These are phyloP conservation scores for Talpa occidentalis DNA, from an alignment of 2,113 vertebrate genomes.

Conservation along the genomic window DNA sequence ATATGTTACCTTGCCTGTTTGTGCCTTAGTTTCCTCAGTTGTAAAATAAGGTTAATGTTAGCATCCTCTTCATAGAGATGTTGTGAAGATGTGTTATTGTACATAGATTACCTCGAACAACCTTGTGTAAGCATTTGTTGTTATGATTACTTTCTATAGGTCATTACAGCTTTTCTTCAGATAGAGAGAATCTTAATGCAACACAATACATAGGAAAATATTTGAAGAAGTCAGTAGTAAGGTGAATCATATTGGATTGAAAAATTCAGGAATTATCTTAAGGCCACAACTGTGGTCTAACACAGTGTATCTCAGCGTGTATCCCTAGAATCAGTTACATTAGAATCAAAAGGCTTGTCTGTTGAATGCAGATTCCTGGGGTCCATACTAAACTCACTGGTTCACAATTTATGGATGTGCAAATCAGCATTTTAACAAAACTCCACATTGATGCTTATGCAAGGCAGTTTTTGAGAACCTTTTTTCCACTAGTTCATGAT, in stretches of 20 bases:
- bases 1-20: neutral
- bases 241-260: neutral
- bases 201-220: neutral
- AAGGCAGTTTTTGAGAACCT: neutral
- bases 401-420: neutral
- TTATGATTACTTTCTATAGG: neutral
- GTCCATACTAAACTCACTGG: too few relatives aligned
- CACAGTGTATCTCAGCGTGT: neutral
- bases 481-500: neutral
- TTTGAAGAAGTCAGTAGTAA: neutral
- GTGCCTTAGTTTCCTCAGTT: neutral
- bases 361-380: neutral
- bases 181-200: neutral
- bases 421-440: neutral
- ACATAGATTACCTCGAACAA: neutral
- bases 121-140: neutral
- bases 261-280: slow-evolving; percentile 9
- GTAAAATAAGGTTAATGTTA: neutral
- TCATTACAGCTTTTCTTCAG: neutral
- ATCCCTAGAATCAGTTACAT: neutral
- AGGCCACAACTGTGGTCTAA: neutral
- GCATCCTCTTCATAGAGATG: neutral
- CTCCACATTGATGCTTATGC: neutral
- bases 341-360: neutral
- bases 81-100: neutral